These are phyloP conservation scores for Synanthedon andrenaeformis DNA, from an alignment of 2,888 invertebrate species.

Conservation along the genomic window DNA sequence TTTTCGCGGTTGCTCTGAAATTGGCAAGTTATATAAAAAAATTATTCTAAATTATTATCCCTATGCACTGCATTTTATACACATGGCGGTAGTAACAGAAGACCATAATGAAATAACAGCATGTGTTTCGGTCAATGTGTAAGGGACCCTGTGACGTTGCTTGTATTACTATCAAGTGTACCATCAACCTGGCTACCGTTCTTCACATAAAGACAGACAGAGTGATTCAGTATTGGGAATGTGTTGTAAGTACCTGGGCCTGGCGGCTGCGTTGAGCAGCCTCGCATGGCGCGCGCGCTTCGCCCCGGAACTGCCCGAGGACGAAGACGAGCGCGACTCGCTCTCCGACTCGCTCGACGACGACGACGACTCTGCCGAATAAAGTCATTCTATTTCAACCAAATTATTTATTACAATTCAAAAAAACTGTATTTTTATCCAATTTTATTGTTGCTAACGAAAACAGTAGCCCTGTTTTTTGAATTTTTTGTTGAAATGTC, in stretches of 20 bases:
- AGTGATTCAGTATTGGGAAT: neutral
- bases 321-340: constrained; percentile 59
- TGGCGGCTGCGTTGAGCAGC: constrained; percentile 51
- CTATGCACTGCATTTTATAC: too few relatives aligned
- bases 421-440: neutral
- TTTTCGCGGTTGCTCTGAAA: constrained; percentile 46
- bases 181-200: too few relatives aligned
- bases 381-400: neutral
- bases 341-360: constrained; percentile 64
- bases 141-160: too few relatives aligned
- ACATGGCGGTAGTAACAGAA: too few relatives aligned
- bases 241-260: constrained; percentile 34
- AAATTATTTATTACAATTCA: neutral
- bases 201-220: too few relatives aligned
- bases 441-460: too few relatives aligned
- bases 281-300: constrained; percentile 53
- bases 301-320: constrained; percentile 59
- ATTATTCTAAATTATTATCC: too few relatives aligned
- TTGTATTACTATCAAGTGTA: too few relatives aligned
- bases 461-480: too few relatives aligned
- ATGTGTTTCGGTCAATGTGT: too few relatives aligned
- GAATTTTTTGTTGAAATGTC: too few relatives aligned
- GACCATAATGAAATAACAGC: too few relatives aligned
- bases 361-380: constrained; percentile 47
- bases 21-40: neutral